Evolutionary conservation across 2,797 vertebrate genomes (phyloP).

Genomic region (Echiichthys vipera): DNA sequence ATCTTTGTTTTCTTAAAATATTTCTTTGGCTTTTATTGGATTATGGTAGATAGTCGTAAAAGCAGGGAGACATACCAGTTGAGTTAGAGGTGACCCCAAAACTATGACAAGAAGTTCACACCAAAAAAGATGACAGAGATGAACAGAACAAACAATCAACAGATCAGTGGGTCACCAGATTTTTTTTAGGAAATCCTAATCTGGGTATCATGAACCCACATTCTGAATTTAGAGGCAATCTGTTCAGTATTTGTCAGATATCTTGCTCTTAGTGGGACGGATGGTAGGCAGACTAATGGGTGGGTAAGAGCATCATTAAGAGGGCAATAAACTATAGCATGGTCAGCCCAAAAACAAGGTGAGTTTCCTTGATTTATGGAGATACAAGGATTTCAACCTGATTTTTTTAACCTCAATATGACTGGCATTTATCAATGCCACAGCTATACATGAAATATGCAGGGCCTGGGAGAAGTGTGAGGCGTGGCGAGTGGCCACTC

Average conservation of each 20-base stretch:
- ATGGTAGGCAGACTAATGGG: too few relatives aligned
- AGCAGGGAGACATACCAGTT: too few relatives aligned
- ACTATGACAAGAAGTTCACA: too few relatives aligned
- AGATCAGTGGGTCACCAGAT: background rate
- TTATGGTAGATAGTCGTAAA: too few relatives aligned
- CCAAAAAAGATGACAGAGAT: background rate
- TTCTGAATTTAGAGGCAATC: background rate
- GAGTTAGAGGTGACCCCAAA: too few relatives aligned
- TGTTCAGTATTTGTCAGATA: background rate
- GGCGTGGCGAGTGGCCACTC: slow-evolving; percentile 34
- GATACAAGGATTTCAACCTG: slow-evolving; percentile 1
- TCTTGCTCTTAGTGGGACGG: too few relatives aligned
- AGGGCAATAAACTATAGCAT: too few relatives aligned
- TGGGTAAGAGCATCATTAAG: background rate
- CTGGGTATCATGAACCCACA: background rate
- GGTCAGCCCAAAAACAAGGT: background rate
- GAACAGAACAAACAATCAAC: background rate
- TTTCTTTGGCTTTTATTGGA: too few relatives aligned
- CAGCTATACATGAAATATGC: too few relatives aligned
- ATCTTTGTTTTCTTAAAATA: too few relatives aligned
- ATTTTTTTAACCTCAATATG: slow-evolving; percentile 10
- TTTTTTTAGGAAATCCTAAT: background rate
- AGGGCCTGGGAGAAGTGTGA: slow-evolving; percentile 33
- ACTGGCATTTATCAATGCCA: slow-evolving; percentile 28
- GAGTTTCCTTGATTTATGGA: background rate